Base-by-base conservation (phyloP, 2,797 vertebrate species). In the Myotis daubentonii region DNA sequence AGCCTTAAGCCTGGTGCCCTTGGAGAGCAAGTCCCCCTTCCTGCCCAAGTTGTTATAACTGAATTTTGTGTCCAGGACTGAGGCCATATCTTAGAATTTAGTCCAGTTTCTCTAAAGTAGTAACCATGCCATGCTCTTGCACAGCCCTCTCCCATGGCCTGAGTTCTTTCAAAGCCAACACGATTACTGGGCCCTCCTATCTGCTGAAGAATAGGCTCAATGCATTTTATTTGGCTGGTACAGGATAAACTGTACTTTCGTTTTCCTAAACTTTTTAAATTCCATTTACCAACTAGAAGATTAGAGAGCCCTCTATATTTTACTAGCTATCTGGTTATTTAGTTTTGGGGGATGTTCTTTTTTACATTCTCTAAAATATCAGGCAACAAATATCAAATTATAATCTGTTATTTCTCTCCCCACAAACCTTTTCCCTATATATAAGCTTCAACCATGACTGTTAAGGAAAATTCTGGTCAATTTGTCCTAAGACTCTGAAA, bases 271-370 rank as follows among this genome's bases (percentile, higher is more conserved):
- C 57, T 81, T n/a, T 89, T 85, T 66, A 89, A 89, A 89, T 88
- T 94, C 44, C 55, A 95, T 55, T 95, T 36, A 89, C 62, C 66
- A 86, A 23, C 28, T 89, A 81, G 81, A 81, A 66, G 33, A 85
- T 44, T 57, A 91, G n/a, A 33, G 51, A 78, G 38, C 5, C 51
- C 11, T 80, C 47, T 86, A 1, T 65, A 81, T 80, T 72, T 78
- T 86, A 86, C 49, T 41, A 92, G 75, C 36, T 86, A 85, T n/a
- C 5, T 70, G 47, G 33, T 23, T 65, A 68, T 82, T 76, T 82
- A 60, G 53, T 75, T 70, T 71, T 71, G n/a, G 62, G 53, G 49
- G 49, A 15, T 49, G 49, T 49, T 53, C 6, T 60, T 60, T 91
- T 93, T 49, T 47, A 55, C 3, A 76, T 68, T 25, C 36, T 90